Evolutionary conservation across 2,888 invertebrate species (phyloP).

Genomic region (Caenorhabditis plicata): DNA sequence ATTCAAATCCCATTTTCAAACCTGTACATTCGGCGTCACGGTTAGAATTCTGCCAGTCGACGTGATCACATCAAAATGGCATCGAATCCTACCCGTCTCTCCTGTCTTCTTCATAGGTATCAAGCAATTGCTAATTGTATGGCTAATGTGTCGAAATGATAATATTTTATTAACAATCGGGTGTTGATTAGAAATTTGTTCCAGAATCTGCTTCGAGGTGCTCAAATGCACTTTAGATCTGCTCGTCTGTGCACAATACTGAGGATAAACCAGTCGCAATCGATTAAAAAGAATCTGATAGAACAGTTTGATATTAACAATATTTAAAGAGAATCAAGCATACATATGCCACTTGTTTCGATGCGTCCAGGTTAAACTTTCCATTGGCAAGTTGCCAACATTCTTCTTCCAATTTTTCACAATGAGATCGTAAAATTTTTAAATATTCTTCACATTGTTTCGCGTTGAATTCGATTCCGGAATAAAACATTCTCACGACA

Average conservation of each 20-base stretch:
- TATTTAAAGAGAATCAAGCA: neutral
- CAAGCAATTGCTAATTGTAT: constrained; percentile 27
- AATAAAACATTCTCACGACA: constrained; percentile 21
- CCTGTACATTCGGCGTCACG: constrained; percentile 87
- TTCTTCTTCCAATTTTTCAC: constrained; percentile 29
- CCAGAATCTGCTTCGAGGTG: constrained; percentile 37
- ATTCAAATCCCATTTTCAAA: neutral
- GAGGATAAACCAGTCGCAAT: constrained; percentile 40
- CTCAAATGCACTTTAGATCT: constrained; percentile 28
- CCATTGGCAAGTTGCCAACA: constrained; percentile 21
- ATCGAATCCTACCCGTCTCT: constrained; percentile 13
- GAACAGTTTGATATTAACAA: neutral
- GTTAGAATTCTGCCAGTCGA: constrained; percentile 78
- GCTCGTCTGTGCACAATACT: constrained; percentile 2
- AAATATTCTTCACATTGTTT: constrained; percentile 2
- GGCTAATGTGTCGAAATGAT: constrained; percentile 35
- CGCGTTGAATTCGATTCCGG: constrained; percentile 27
- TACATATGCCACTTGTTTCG: constrained; percentile 31
- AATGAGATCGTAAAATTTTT: constrained; percentile 5
- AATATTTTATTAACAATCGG: constrained; percentile 37
- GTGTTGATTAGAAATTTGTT: constrained; percentile 28
- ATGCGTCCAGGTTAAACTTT: constrained; percentile 39
- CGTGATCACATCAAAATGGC: constrained; percentile 27
- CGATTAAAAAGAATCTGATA: constrained; percentile 31
- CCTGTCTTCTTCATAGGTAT: constrained; percentile 3